These are phyloP conservation scores for Triplophysa rosa DNA, from an alignment of 2,113 vertebrate genomes.

Conservation along the genomic window DNA sequence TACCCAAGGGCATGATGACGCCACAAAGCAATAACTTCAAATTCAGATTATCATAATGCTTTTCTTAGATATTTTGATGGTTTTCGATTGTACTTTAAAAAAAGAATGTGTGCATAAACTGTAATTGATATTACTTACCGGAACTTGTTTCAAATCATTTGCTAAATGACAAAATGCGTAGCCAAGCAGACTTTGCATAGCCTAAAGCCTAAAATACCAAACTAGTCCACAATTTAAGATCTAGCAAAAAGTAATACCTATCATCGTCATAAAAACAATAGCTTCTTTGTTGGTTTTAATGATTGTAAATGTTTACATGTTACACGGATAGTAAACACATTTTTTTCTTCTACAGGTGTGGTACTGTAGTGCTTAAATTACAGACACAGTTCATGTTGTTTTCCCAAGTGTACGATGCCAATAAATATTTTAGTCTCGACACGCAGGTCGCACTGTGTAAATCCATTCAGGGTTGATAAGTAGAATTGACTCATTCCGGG, in stretches of 20 bases:
- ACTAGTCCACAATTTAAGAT: too few relatives aligned
- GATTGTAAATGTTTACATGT: background rate
- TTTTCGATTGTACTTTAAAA: background rate
- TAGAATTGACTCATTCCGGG: constrained; percentile 25
- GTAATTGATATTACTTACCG: background rate
- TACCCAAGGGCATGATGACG: background rate
- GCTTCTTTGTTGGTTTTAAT: too few relatives aligned
- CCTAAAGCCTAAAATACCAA: too few relatives aligned
- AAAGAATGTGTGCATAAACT: background rate
- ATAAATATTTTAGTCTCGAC: constrained; percentile 24
- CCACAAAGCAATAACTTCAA: background rate
- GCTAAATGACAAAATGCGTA: background rate
- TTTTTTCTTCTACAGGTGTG: background rate
- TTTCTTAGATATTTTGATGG: background rate
- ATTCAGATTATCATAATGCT: background rate
- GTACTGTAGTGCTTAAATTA: background rate
- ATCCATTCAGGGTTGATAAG: constrained; percentile 15
- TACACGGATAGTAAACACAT: background rate
- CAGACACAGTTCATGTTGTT: constrained; percentile 14
- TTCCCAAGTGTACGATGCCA: constrained; percentile 7
- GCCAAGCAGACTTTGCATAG: too few relatives aligned
- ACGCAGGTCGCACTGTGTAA: background rate
- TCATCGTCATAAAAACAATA: background rate
- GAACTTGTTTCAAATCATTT: background rate
- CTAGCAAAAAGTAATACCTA: too few relatives aligned